Conservation (phyloP, 2,888 invertebrate species). For the Eupeodes luniger region DNA sequence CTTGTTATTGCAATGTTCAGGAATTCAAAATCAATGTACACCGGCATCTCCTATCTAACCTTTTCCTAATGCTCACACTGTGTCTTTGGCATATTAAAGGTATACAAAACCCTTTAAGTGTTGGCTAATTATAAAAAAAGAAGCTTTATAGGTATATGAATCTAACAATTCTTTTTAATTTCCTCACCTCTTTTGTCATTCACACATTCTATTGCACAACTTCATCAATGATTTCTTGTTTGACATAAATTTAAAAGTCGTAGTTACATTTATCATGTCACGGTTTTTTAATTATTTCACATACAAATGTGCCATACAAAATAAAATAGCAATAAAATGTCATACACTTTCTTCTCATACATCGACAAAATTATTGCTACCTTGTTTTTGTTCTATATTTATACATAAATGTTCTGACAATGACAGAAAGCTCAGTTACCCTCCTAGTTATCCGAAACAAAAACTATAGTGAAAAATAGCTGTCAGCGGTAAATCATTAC, state of each 20-base stretch:
- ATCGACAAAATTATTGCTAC: neutral
- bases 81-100: too few species aligned
- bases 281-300: neutral
- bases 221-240: neutral
- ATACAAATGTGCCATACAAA: neutral
- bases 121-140: too few species aligned
- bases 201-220: neutral
- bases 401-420: neutral
- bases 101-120: too few species aligned
- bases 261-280: slow-evolving; percentile 7
- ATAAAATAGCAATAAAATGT: slow-evolving; percentile 5
- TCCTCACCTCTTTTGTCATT: too few species aligned
- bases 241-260: neutral
- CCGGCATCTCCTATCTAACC: too few species aligned
- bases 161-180: too few species aligned
- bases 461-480: neutral
- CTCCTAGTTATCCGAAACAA: neutral
- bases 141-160: too few species aligned
- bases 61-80: too few species aligned
- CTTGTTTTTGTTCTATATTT: neutral
- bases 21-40: too few species aligned
- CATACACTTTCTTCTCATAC: neutral
- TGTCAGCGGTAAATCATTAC: slow-evolving; percentile 61
- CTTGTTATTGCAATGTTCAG: too few species aligned
- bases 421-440: neutral